phyloP scores from a whole-genome alignment of 2,888 invertebrate genomes.

The Harpalus rubripes region DNA sequence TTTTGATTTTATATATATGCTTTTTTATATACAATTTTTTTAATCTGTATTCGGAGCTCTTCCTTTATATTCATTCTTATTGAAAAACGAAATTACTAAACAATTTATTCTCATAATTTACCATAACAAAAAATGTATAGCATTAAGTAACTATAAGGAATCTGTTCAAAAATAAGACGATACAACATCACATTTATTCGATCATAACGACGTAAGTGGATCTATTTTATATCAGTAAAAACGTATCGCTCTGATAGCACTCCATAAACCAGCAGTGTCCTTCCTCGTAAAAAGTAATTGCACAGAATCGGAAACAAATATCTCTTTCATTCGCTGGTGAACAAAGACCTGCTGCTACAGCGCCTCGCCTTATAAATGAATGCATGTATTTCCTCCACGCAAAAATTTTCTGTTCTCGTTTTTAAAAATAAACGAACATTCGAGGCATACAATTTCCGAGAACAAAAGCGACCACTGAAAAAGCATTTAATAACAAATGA shows the following conservation, averaged over 20 bases:
- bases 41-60: too few species aligned
- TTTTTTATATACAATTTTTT: too few species aligned
- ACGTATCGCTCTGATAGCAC: conserved; percentile 41
- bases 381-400: conserved; percentile 52
- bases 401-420: conserved; percentile 51
- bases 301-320: conserved; percentile 64
- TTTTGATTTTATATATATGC: too few species aligned
- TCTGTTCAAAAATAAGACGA: background rate
- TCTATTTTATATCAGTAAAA: conserved; percentile 59
- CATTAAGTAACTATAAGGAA: conserved; percentile 15
- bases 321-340: conserved; percentile 56
- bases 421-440: conserved; percentile 63
- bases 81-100: too few species aligned
- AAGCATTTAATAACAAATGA: conserved; percentile 67
- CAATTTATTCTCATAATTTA: too few species aligned
- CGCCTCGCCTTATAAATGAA: conserved; percentile 53
- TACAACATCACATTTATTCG: conserved; percentile 44
- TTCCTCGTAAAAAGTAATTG: conserved; percentile 64
- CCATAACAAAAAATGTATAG: too few species aligned
- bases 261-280: conserved; percentile 47
- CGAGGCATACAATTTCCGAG: conserved; percentile 64
- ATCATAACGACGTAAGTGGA: conserved; percentile 57
- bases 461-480: conserved; percentile 66
- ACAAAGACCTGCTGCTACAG: conserved; percentile 31
- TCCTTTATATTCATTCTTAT: too few species aligned